phyloP scores from a whole-genome alignment of 1,140 invertebrate genomes.

The Drosophila rhopaloa region DNA sequence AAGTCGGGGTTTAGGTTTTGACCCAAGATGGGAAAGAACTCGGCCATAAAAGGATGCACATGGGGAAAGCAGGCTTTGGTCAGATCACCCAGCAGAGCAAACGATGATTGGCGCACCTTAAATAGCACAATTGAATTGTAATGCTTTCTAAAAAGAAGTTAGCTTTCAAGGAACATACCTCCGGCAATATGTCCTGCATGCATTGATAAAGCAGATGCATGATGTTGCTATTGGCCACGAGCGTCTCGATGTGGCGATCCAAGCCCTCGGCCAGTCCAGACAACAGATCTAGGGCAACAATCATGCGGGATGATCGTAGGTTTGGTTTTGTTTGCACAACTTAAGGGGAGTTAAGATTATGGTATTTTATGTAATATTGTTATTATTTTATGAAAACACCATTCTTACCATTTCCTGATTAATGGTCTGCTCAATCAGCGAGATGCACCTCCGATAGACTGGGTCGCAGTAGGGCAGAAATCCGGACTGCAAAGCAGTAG shows the following conservation, averaged over 20 bases:
- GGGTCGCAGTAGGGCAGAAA: constrained; percentile 99
- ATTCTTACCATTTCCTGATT: constrained; percentile 93
- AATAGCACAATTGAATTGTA: background rate
- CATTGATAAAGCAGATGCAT: constrained; percentile 98
- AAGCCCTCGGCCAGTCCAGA: constrained; percentile 98
- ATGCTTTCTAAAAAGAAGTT: background rate
- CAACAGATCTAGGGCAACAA: constrained; percentile 97
- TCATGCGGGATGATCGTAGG: constrained; percentile 97
- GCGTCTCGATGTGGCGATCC: constrained; percentile 96
- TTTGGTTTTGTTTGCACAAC: constrained; percentile 93
- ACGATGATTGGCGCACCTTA: constrained; percentile 95
- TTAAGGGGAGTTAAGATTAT: background rate
- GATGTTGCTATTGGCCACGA: constrained; percentile 96
- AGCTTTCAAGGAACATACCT: constrained; percentile 87
- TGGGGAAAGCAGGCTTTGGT: constrained; percentile 99
- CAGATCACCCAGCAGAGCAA: constrained; percentile 98
- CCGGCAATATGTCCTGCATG: constrained; percentile 99
- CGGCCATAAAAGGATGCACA: constrained; percentile 96
- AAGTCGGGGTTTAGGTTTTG: constrained; percentile 98
- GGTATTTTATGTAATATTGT: too few species aligned
- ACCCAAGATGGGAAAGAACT: constrained; percentile 97
- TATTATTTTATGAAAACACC: too few species aligned
- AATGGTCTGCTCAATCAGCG: constrained; percentile 98
- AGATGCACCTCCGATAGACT: constrained; percentile 97
- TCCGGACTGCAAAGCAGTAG: constrained; percentile 97